phyloP scores from a whole-genome alignment of 2,113 vertebrate genomes.

The Morone chrysops region DNA sequence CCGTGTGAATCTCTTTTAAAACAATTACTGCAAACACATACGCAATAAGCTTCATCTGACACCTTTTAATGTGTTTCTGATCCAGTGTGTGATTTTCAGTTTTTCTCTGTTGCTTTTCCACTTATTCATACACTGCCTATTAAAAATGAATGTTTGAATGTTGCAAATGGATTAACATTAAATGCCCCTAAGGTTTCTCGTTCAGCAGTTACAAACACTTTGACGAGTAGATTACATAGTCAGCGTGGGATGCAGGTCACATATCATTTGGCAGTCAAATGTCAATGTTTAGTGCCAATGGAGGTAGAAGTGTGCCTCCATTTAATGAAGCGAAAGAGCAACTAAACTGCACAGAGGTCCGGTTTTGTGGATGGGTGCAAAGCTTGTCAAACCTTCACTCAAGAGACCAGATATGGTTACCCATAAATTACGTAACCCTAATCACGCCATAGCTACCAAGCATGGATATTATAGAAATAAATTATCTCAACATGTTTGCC shows the following conservation, averaged over 20 bases:
- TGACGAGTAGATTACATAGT: neutral
- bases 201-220: constrained; percentile 17
- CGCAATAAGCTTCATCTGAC: neutral
- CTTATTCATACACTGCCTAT: constrained; percentile 17
- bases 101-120: constrained; percentile 36
- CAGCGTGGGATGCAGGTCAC: neutral
- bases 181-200: neutral
- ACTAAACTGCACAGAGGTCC: too few species aligned
- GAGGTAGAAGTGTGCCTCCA: too few species aligned
- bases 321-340: too few species aligned
- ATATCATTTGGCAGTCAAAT: neutral
- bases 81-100: constrained; percentile 27
- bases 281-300: too few species aligned
- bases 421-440: too few species aligned
- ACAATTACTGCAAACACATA: too few species aligned
- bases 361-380: too few species aligned
- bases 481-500: too few species aligned
- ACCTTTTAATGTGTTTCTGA: constrained; percentile 28
- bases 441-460: too few species aligned
- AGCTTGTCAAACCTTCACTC: too few species aligned
- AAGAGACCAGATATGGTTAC: too few species aligned
- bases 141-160: constrained; percentile 33
- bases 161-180: constrained; percentile 10
- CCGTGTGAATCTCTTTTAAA: neutral
- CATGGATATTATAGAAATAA: too few species aligned